phyloP scores from a whole-genome alignment of 2,888 invertebrate species.

The Slavum lentiscoides region DNA sequence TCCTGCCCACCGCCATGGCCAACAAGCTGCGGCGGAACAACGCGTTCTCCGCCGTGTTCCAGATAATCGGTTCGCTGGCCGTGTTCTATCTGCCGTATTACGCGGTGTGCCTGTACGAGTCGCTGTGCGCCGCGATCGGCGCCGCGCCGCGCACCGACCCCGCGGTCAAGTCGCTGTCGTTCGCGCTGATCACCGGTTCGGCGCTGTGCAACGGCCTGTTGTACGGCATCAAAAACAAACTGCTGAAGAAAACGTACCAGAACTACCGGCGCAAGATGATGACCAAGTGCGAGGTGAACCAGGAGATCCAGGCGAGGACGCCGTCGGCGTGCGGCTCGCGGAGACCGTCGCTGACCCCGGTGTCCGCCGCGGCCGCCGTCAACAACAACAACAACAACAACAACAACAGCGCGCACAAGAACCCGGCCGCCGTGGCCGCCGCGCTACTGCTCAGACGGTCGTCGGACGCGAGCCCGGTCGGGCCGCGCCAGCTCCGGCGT shows the following conservation, averaged over 20 bases:
- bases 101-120: conserved; percentile 59
- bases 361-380: conserved; percentile 58
- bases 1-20: conserved; percentile 56
- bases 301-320: conserved; percentile 77
- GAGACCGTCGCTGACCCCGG: conserved; percentile 70
- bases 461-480: conserved; percentile 56
- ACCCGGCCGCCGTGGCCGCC: conserved; percentile 55
- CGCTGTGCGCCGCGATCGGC: conserved; percentile 41
- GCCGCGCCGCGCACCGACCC: conserved; percentile 49
- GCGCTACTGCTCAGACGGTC: conserved; percentile 58
- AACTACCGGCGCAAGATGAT: conserved; percentile 78
- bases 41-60: conserved; percentile 71
- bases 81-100: conserved; percentile 77
- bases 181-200: conserved; percentile 65
- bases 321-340: conserved; percentile 78
- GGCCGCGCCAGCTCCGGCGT: conserved; percentile 55
- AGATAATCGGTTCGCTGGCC: conserved; percentile 73
- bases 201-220: conserved; percentile 75
- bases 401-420: conserved; percentile 59
- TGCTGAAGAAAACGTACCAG: conserved; percentile 72
- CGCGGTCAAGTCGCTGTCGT: conserved; percentile 61
- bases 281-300: conserved; percentile 75
- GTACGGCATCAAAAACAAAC: conserved; percentile 76
- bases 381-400: background rate
- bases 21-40: conserved; percentile 64